Conservation (phyloP, 2,113 vertebrate genomes). For the Columba janthina region DNA sequence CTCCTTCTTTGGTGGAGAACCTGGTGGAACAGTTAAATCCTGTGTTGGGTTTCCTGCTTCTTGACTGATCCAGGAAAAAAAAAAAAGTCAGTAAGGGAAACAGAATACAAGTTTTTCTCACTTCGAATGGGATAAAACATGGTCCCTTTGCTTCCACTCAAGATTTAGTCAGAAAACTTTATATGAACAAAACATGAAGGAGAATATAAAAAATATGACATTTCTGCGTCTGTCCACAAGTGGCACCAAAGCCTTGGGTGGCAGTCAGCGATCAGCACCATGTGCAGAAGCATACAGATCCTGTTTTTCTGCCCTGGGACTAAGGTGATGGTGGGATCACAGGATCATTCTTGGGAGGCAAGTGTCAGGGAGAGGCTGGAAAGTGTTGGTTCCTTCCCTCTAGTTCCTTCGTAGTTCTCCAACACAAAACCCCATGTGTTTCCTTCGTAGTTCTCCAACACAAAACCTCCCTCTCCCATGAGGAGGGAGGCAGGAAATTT, state of each 20-base stretch:
- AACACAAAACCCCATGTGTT: background rate
- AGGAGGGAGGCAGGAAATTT: background rate
- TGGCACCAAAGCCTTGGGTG: background rate
- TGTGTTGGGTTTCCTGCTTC: background rate
- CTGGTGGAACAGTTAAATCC: background rate
- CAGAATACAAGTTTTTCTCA: background rate
- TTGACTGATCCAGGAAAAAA: background rate
- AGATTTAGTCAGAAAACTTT: background rate
- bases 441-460: background rate
- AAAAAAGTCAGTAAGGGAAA: background rate
- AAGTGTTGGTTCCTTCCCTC: background rate
- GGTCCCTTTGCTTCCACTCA: background rate
- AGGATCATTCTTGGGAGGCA: background rate
- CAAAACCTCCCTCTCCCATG: background rate
- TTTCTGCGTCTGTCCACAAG: background rate
- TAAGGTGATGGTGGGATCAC: background rate
- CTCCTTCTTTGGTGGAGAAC: background rate
- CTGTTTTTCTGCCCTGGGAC: fast-evolving
- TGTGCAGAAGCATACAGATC: background rate
- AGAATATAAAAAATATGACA: background rate
- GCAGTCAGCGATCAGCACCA: background rate
- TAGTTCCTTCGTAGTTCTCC: background rate
- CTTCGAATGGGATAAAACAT: background rate
- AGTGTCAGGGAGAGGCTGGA: background rate
- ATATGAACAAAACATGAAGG: background rate